phyloP scores from a whole-genome alignment of 2,888 invertebrate species.

The Leucozona laternaria region DNA sequence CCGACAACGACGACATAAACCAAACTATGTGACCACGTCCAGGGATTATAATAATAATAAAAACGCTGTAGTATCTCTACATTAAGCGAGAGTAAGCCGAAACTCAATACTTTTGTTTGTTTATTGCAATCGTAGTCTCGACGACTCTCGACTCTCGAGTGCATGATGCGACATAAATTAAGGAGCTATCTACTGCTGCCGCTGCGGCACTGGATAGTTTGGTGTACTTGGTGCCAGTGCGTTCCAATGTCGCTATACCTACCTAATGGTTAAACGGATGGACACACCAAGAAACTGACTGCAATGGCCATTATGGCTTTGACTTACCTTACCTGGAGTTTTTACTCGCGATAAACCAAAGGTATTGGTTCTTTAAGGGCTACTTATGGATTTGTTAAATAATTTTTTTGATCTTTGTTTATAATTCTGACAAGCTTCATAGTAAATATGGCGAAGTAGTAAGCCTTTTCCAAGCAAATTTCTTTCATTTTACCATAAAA shows the following conservation, averaged over 20 bases:
- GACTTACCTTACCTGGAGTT: constrained; percentile 13
- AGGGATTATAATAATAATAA: constrained; percentile 49
- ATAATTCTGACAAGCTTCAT: too few species aligned
- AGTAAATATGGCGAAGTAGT: too few species aligned
- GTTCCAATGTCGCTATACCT: constrained; percentile 14
- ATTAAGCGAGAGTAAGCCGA: constrained; percentile 21
- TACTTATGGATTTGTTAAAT: not conserved
- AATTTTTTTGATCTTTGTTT: too few species aligned
- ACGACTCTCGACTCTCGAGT: too few species aligned
- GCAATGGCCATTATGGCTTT: not conserved
- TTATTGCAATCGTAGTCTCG: constrained; percentile 64
- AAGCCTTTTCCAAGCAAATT: too few species aligned
- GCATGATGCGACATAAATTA: constrained; percentile 71
- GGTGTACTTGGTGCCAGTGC: not conserved
- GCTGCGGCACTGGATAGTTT: not conserved
- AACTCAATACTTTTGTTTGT: constrained; percentile 52
- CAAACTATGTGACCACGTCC: constrained; percentile 48
- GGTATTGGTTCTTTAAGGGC: not conserved
- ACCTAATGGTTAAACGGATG: constrained; percentile 9
- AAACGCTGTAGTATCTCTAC: constrained; percentile 34
- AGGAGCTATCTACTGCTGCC: constrained; percentile 49
- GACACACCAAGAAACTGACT: not conserved
- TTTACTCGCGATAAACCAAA: constrained; percentile 1
- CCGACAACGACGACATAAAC: constrained; percentile 26
- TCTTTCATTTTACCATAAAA: too few species aligned